phyloP scores from a whole-genome alignment of 2,888 invertebrate species.

The Apamea epomidion region DNA sequence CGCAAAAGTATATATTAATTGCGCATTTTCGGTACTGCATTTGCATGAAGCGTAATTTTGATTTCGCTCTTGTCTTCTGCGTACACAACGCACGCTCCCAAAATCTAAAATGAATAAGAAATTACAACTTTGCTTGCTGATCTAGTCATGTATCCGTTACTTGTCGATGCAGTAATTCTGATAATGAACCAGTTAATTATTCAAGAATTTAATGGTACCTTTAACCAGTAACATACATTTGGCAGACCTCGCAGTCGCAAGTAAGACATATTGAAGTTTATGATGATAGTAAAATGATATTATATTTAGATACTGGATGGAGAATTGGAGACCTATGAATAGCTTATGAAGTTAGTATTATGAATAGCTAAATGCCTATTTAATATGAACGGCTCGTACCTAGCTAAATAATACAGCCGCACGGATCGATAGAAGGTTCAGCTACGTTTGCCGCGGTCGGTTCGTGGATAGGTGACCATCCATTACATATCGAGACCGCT shows the following conservation, averaged over 20 bases:
- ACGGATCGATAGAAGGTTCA: not conserved
- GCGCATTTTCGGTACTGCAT: slow-evolving; percentile 1
- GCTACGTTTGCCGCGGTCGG: not conserved
- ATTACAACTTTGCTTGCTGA: not conserved
- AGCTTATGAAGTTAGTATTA: too few species aligned
- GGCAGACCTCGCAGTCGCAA: slow-evolving; percentile 1
- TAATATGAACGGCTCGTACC: not conserved
- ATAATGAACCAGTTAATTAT: slow-evolving; percentile 2
- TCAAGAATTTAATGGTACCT: slow-evolving; percentile 19
- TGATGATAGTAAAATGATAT: slow-evolving; percentile 1
- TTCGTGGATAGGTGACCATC: not conserved
- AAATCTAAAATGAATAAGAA: not conserved
- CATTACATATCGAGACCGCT: not conserved
- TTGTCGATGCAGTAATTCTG: not conserved
- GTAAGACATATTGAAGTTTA: slow-evolving; percentile 11
- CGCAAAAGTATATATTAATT: slow-evolving; percentile 29
- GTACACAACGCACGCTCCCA: not conserved
- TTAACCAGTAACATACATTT: slow-evolving; percentile 13
- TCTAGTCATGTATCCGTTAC: not conserved
- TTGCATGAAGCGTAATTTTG: not conserved
- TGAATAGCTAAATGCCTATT: not conserved
- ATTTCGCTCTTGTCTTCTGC: not conserved
- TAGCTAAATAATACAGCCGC: not conserved
- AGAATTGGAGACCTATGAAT: not conserved
- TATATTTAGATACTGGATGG: not conserved